Base-by-base conservation (phyloP, 2,797 vertebrate species). In the Sebastes taczanowskii region DNA sequence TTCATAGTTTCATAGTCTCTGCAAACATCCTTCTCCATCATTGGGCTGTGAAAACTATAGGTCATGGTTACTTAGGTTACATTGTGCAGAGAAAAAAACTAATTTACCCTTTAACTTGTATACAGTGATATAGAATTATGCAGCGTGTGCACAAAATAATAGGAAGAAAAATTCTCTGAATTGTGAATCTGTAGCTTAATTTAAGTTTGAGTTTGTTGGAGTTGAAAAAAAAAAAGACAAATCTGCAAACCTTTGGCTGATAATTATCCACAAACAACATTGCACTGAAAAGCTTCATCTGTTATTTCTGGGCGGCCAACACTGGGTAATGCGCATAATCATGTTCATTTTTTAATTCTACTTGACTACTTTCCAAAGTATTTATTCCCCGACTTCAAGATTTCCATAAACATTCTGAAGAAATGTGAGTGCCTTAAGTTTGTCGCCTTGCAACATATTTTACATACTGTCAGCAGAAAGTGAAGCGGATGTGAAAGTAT, bases 251-350 rank as follows among this genome's bases (percentile, higher is more conserved):
- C n/a, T 60, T n/a, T n/a, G 49, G 60, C 20, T 66, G 10, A 77
- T 69, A 61, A 76, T 70, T 71, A 79, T 67, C 34, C 11, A 38
- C 18, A 74, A 55, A 77, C 13, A 67, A 64, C 23, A 8, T 79
- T 32, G 23, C n/a, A n/a, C 11, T 34, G 34, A 72, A 73, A 52
- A 32, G 20, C 27, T 32, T 34, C 2, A 77, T 64, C 46, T 7
- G 32, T 79, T 77, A 81, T 53, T 72, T 73, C 49, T 29, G 18
- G 29, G 20, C 7, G 20, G 60, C 30, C 27, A 59, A 72, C n/a
- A 64, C 3, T 23, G 11, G 30, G 14, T 27, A 55, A 60, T 65
- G 58, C 2, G 5, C 29, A 63, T 6, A 72, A 16, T 14, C 8
- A 7, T 34, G 20, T 71, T 71, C 1, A 6, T 56, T 66, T 60